Evolutionary conservation across 2,797 vertebrate species (phyloP).

Genomic region (Spondyliosoma cantharus): DNA sequence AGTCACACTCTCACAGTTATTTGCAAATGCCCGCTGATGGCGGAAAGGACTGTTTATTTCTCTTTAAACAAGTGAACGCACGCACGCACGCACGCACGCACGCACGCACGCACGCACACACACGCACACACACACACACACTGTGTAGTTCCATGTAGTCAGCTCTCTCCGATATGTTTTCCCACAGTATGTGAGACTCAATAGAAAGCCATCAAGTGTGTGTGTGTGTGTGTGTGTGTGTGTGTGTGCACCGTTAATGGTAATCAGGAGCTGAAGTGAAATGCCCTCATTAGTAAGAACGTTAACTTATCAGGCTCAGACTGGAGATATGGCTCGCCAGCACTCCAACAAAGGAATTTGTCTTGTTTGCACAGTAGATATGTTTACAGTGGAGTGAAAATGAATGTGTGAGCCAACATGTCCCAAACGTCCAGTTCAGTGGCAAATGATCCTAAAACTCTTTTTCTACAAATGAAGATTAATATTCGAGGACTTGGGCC

Average conservation of each 20-base stretch:
- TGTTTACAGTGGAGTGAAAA: conserved; percentile 71
- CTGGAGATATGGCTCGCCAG: conserved; percentile 58
- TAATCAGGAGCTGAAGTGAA: conserved; percentile 67
- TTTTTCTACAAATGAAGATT: conserved; percentile 26
- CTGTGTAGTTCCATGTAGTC: conserved; percentile 28
- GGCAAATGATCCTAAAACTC: conserved; percentile 21
- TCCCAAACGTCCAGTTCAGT: conserved; percentile 45
- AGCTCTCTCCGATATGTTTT: conserved; percentile 60
- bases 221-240: conserved; percentile 59
- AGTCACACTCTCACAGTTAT: conserved; percentile 71
- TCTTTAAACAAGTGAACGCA: conserved; percentile 77
- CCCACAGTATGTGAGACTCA: conserved; percentile 54
- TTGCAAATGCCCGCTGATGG: conserved; percentile 69
- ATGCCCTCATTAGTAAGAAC: conserved; percentile 70
- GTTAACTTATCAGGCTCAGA: conserved; percentile 73
- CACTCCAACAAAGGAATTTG: conserved; percentile 60
- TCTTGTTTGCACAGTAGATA: conserved; percentile 72
- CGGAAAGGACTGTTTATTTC: conserved; percentile 76
- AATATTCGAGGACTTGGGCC: conserved; percentile 8
- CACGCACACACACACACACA: conserved; percentile 50
- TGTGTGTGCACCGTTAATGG: conserved; percentile 60
- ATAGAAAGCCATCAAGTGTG: conserved; percentile 55
- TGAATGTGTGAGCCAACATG: conserved; percentile 42
- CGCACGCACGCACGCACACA: no score
- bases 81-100: no score